Evolutionary conservation across 2,888 invertebrate species (phyloP).

Genomic region (Luperina testacea): DNA sequence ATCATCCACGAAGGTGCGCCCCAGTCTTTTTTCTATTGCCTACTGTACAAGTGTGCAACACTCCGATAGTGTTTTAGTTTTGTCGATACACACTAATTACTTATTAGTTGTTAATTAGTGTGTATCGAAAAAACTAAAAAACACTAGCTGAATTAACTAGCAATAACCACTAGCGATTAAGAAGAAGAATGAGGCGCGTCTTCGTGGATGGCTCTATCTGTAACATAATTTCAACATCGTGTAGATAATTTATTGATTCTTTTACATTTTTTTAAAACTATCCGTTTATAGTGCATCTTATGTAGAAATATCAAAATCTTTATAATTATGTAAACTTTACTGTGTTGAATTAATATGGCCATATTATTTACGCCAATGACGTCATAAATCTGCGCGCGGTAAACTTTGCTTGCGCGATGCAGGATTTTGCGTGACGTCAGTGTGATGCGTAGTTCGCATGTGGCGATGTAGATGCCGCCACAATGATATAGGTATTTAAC

Average conservation of each 20-base stretch:
- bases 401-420: not conserved
- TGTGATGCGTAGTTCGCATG: not conserved
- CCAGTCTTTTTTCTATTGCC: too few relatives aligned
- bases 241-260: constrained; percentile 1
- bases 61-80: too few relatives aligned
- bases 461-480: not conserved
- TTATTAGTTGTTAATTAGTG: too few relatives aligned
- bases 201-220: too few relatives aligned
- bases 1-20: too few relatives aligned
- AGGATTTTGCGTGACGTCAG: not conserved
- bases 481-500: not conserved
- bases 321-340: constrained; percentile 18
- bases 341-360: constrained; percentile 20
- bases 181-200: too few relatives aligned
- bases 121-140: too few relatives aligned
- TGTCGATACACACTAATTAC: too few relatives aligned
- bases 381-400: not conserved
- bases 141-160: too few relatives aligned
- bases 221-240: constrained; percentile 13
- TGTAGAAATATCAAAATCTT: constrained; percentile 44
- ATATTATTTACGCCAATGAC: not conserved
- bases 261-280: constrained; percentile 48
- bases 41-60: too few relatives aligned
- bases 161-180: too few relatives aligned
- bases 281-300: constrained; percentile 57